These are phyloP conservation scores for Sciurus vulgaris DNA, from an alignment of 2,797 vertebrate genomes.

Conservation along the genomic window DNA sequence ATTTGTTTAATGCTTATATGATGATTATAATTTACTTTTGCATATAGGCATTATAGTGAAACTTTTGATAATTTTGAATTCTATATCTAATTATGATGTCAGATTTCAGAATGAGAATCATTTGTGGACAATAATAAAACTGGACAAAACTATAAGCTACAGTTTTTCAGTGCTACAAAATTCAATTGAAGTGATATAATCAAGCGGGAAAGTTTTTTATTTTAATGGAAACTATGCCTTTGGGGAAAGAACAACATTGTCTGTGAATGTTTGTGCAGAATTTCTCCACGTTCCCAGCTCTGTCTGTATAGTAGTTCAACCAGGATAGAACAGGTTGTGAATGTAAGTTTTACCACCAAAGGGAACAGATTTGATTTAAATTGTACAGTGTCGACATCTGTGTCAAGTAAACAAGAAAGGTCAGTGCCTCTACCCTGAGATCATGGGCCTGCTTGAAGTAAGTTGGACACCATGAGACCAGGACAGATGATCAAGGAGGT, in stretches of 20 bases:
- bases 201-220: not conserved
- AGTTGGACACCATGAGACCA: not conserved
- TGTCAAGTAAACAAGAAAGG: not conserved
- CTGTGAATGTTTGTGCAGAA: not conserved
- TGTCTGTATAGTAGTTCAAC: not conserved
- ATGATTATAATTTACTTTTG: not conserved
- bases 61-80: not conserved
- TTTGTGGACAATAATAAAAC: not conserved
- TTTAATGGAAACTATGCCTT: not conserved
- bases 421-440: not conserved
- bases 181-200: not conserved
- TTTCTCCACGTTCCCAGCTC: not conserved
- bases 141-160: not conserved
- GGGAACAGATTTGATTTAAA: not conserved
- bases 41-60: not conserved
- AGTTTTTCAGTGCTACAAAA: not conserved
- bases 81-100: not conserved
- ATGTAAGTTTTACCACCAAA: not conserved
- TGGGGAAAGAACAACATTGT: not conserved
- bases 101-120: not conserved
- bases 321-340: too few relatives aligned
- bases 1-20: not conserved
- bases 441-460: not conserved
- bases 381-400: not conserved
- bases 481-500: not conserved